Percentiles rank a stretch among this genome's conserved stretches.
Evolutionary conservation across 2,113 vertebrate species (phyloP).

Genomic region (Ceyx cyanopectus): DNA sequence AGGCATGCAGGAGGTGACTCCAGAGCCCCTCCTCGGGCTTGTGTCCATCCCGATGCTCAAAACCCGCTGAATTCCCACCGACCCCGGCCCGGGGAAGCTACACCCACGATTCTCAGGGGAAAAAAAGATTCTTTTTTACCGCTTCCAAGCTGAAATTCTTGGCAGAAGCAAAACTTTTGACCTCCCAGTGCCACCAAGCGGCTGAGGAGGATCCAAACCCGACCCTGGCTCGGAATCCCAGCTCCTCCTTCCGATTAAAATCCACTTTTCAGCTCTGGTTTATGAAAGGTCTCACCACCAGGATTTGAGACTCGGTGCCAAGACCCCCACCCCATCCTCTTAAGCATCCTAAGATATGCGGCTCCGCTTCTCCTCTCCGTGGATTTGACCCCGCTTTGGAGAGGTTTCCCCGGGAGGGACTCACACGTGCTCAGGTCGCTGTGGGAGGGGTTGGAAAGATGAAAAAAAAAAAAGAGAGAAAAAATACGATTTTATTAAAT

Average conservation of each 20-base stretch:
- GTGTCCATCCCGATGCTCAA: fast-evolving
- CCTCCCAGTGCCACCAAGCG: not conserved
- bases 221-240: fast-evolving
- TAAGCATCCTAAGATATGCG: conserved; percentile 39
- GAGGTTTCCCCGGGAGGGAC: not conserved
- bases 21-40: not conserved
- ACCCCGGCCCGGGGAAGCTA: too few relatives aligned
- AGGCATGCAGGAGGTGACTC: not conserved
- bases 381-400: not conserved
- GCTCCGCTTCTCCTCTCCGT: not conserved
- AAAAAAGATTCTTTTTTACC: not conserved
- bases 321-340: not conserved
- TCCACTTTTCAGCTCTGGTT: not conserved
- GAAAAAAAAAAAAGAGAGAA: too few relatives aligned
- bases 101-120: not conserved
- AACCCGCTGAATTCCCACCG: not conserved
- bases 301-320: not conserved
- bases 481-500: not conserved
- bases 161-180: not conserved
- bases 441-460: not conserved
- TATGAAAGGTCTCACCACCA: not conserved
- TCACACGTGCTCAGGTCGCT: fast-evolving
- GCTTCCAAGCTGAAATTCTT: fast-evolving
- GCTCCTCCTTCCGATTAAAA: not conserved
- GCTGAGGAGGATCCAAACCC: not conserved